Conservation (phyloP, 2,888 invertebrate genomes). For the Aspidiotus destructor region DNA sequence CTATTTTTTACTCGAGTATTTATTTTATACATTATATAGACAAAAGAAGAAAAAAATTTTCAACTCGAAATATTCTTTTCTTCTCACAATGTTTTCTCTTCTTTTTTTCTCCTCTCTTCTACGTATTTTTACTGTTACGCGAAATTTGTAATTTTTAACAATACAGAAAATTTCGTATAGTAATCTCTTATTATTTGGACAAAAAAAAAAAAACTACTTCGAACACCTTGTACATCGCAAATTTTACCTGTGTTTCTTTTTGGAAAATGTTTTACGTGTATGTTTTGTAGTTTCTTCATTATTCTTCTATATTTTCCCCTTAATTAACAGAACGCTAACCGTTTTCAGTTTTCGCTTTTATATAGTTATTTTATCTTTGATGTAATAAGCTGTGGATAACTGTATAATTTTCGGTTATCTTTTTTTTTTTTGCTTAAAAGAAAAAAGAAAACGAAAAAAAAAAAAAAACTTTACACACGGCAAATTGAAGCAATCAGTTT, state of each 20-base stretch:
- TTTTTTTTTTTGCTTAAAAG: background rate
- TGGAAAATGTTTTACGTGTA: background rate
- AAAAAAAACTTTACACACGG: background rate
- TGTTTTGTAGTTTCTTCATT: no score
- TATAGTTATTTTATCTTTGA: background rate
- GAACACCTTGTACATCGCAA: slow-evolving; percentile 20
- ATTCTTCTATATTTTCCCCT: no score
- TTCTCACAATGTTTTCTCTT: slow-evolving; percentile 9
- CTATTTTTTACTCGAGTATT: slow-evolving; percentile 22
- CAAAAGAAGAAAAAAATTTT: no score
- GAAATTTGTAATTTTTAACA: slow-evolving; percentile 32
- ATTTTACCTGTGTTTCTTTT: slow-evolving; percentile 18
- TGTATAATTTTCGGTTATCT: background rate
- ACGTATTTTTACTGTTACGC: slow-evolving; percentile 29
- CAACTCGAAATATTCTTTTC: slow-evolving; percentile 14
- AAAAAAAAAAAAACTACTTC: no score
- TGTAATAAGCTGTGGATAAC: background rate
- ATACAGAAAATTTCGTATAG: slow-evolving; percentile 31
- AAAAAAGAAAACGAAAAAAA: slow-evolving; percentile 4
- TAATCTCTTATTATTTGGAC: slow-evolving; percentile 18
- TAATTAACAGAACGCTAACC: background rate
- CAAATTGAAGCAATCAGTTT: slow-evolving; percentile 7
- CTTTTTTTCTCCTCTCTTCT: slow-evolving; percentile 9
- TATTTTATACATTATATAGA: slow-evolving; percentile 23
- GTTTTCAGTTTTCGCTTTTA: slow-evolving; percentile 2